Evolutionary conservation across 2,888 invertebrate species (phyloP), one percentile per base, ranked within the genome.

Genomic region (Monoplex corrugatus): DNA sequence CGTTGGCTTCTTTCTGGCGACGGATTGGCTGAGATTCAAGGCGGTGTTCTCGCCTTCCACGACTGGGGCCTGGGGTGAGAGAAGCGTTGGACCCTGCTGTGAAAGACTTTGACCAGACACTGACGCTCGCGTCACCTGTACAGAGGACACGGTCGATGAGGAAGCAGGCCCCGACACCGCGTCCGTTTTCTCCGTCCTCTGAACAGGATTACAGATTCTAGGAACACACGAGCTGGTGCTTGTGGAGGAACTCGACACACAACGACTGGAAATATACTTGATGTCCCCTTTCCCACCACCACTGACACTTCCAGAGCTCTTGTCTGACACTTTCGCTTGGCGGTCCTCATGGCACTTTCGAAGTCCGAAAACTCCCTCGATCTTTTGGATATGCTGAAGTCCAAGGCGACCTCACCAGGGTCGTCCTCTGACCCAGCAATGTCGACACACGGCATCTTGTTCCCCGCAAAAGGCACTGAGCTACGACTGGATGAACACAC

Each of bases 321-420:
- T 85, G 35, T 35, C 35, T 35, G 50, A 32, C 10, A 32, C 28
- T 35, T 57, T 57, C 40, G 63, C 40, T 13, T 43, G 68, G 68
- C 68, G 86, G n/a, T 86, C 68, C 86, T 86, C 68, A 40, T 85
- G 50, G 85, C 85, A 63, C 82, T 83, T 83, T 3, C 6, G 44
- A 19, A 2, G 32, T 84, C 68, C 10, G 40, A 28, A 40, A 68
- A 68, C 45, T 87, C 87, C 57, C 23, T 57, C 8, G 40, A 35
- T 28, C 88, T 40, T 88, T 57, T 83, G 68, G 88, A 63, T 32
- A 88, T 82, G 83, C 88, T 88, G 83, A 83, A 88, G n/a, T 88
- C 88, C 88, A 88, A 35, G 44, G 88, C 88, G 10, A 88, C 88
- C 40, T 88, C 78, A 80, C 78, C 87, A 16, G 80, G 38, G n/a